Evolutionary conservation across 2,797 vertebrate genomes (phyloP), one percentile per base, ranked within the genome.

Genomic region (Aphelocoma californica): DNA sequence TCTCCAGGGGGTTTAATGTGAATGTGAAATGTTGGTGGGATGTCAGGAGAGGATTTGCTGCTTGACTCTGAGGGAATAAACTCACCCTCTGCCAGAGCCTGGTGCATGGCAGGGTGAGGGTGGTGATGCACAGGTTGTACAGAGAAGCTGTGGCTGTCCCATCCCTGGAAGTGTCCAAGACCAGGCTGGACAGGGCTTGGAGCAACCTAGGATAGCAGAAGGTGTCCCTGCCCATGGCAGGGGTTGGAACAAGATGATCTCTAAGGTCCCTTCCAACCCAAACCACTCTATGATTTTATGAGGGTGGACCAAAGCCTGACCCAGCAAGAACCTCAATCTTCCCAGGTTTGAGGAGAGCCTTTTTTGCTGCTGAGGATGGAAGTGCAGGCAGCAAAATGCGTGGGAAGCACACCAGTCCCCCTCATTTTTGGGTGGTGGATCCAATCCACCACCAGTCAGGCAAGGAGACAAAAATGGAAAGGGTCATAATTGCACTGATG

Each of bases 41-140:
- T 45, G 42, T 48, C 62, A 53, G 44, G 51, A 50, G 6, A 10
- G 45, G 18, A 40, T 20, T 20, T 78, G 4, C 28, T 54, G 20
- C 12, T 31, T 67, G 12, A 38, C 34, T 42, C 23, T 86, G 38
- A 50, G 31, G 28, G 53, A 20, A 79, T 6, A 71, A 89, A 80
- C 25, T 80, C 40, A 42, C 9, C 8, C 44, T 81, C 14, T 36
- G 14, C 20, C 38, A 56, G 24, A 54, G 18, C 14, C 34, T 60
- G 34, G 25, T 34, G 13, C 20, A 2, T 40, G 69, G 28, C 31
- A 72, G 31, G 11, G 56, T 44, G 62, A 81, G 47, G 54, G 31
- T 32, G 47, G 8, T 0, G 16, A 77, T 36, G 51, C 32, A 44
- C 6, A 57, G 34, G 3, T 0, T 65, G 1, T 8, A 8, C 7